Evolutionary conservation across 1,140 invertebrate species (phyloP), one percentile per base, ranked within the genome.

Genomic region (Danaus plexippus): DNA sequence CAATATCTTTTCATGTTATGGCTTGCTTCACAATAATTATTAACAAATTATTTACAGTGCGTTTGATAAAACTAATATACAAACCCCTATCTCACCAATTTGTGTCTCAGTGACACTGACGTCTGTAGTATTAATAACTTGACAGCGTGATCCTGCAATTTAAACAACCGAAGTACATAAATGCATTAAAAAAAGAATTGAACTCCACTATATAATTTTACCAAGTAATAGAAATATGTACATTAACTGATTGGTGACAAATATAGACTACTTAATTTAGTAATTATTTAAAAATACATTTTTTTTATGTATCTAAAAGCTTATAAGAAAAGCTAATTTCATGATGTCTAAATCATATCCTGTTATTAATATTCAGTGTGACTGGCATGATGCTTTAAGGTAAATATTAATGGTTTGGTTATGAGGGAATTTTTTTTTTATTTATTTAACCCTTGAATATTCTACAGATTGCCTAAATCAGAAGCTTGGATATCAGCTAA

Each of bases 401-500:
- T 86, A 75, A 40, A 15, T 53, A 41, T 58, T 45, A 50, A 32
- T 51, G 41, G 5, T 47, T 56, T 51, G 41, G 11, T 10, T 45
- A 40, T 44, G 11, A 32, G 22, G 46, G 32, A 13, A 50, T 45
- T 11, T 15, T n/a, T 13, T n/a, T 6, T 13, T 11, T 18, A 41
- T 32, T 47, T 47, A 13, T 32, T 49, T 22, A 44, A 13, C n/a
- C 40, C 11, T 49, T 56, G 59, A 50, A 63, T 11, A 12, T 54
- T 9, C 74, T 85, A 22, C 63, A 88, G 85, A 61, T 71, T 80
- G 47, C 80, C 81, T 9, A 75, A 85, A 47, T 68, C 63, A 18
- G 74, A 87, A 61, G 75, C 70, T 22, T 88, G 87, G 87, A 83
- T 88, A 66, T 88, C 86, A 9, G 74, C 73, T 9, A 88, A 88